Conservation (phyloP, 2,888 invertebrate species). For the Euplexia lucipara region DNA sequence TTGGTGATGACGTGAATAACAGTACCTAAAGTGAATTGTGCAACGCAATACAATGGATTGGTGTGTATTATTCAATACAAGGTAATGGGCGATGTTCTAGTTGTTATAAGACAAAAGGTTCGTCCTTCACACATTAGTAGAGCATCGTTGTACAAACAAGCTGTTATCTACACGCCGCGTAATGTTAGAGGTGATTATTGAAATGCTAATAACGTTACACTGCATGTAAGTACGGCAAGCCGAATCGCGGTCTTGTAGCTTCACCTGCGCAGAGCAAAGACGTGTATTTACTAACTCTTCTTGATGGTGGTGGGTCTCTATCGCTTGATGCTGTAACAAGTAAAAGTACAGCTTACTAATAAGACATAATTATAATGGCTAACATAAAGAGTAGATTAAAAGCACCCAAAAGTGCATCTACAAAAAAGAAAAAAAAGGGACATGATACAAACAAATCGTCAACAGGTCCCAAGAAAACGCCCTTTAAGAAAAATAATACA, state of each 20-base stretch:
- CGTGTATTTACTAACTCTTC: slow-evolving; percentile 75
- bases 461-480: slow-evolving; percentile 69
- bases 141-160: slow-evolving; percentile 87
- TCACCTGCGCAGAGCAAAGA: slow-evolving; percentile 68
- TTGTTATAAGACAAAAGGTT: slow-evolving; percentile 84
- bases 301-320: slow-evolving; percentile 83
- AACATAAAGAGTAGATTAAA: slow-evolving; percentile 83
- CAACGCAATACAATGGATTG: slow-evolving; percentile 71
- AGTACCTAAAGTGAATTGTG: slow-evolving; percentile 60
- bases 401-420: slow-evolving; percentile 75
- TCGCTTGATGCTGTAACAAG: slow-evolving; percentile 73
- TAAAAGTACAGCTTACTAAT: slow-evolving; percentile 80
- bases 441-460: slow-evolving; percentile 77
- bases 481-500: slow-evolving; percentile 40
- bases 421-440: slow-evolving; percentile 71
- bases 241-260: slow-evolving; percentile 69
- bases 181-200: slow-evolving; percentile 87
- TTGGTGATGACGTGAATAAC: slow-evolving; percentile 59
- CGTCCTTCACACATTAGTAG: slow-evolving; percentile 89
- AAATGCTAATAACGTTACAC: slow-evolving; percentile 83
- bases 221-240: slow-evolving; percentile 85
- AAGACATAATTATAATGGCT: slow-evolving; percentile 82
- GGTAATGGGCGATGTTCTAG: slow-evolving; percentile 85
- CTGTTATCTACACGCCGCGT: slow-evolving; percentile 83
- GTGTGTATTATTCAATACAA: slow-evolving; percentile 76